Evolutionary conservation across 2,797 vertebrate species (phyloP).

Genomic region (Picus viridis): DNA sequence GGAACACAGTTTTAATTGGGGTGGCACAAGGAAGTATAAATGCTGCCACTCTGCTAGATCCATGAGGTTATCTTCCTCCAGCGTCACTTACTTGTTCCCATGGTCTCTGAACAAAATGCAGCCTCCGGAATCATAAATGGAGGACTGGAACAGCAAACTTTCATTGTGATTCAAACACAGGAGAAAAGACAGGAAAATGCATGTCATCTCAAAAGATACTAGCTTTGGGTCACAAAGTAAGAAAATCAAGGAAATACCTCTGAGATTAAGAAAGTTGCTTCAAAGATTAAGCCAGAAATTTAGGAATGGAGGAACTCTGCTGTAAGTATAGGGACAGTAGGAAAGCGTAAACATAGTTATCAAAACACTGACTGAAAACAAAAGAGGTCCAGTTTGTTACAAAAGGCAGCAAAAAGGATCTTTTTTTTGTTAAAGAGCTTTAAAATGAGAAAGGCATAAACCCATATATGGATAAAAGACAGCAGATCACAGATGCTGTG

Average conservation of each 20-base stretch:
- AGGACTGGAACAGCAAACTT: background rate
- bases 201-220: background rate
- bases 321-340: background rate
- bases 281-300: background rate
- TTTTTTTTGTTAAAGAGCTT: background rate
- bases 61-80: background rate
- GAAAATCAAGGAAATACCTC: background rate
- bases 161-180: background rate
- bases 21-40: background rate
- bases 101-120: background rate
- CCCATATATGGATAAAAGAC: background rate
- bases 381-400: background rate
- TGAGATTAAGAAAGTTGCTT: background rate
- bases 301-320: background rate
- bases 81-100: background rate
- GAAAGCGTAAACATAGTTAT: background rate
- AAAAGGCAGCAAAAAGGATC: background rate
- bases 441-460: background rate
- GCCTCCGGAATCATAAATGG: background rate
- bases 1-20: background rate
- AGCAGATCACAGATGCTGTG: background rate
- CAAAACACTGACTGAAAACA: background rate
- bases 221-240: background rate
- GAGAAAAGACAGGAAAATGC: background rate
- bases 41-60: background rate